Evolutionary conservation across 2,888 invertebrate species (phyloP), one percentile per base, ranked within the genome.

Genomic region (Stomorhina lunata): DNA sequence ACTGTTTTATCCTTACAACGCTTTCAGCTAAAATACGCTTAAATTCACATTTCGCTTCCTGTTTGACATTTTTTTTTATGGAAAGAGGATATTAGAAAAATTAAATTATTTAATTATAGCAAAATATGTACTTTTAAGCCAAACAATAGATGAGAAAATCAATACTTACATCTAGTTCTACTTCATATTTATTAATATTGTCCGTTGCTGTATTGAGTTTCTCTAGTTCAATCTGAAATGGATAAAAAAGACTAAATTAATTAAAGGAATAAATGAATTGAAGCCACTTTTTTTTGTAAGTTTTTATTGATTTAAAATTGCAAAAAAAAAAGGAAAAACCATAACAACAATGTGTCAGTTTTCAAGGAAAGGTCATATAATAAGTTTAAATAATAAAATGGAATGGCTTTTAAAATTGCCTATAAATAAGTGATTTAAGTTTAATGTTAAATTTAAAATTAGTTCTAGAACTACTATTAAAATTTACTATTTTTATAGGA

Each of bases 101-200:
- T 59, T 48, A 5, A 25, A 75, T 73, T 57, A 63, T 40, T 40
- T 71, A 22, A n/a, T n/a, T n/a, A 29, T 12, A 37, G n/a, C 45
- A 48, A 10, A 22, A n/a, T n/a, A 27, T 2, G 5, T 34, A 53
- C 25, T 5, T 48, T n/a, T n/a, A n/a, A n/a, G n/a, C n/a, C n/a
- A n/a, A n/a, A n/a, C n/a, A n/a, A 17, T 27, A 27, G 12, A 2
- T 12, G 4, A 53, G 17, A 57, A 59, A 59, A 45, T 68, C 50
- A 81, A 86, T 86, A 91, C 91, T 93, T 91, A 95, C 94, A 91
- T 97, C 97, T 87, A 97, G 92, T 91, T 97, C 97, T 84, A 97
- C 95, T 92, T 98, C 98, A 84, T 97, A 93, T 87, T 95, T 95
- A 92, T 98, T 98, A 87, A 98, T 98, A 91, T 97, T 96, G 92